Percentiles rank a stretch among this genome's conserved stretches.
Evolutionary conservation across 2,797 vertebrate species (phyloP).

Genomic region (Halcyon chelicuti): DNA sequence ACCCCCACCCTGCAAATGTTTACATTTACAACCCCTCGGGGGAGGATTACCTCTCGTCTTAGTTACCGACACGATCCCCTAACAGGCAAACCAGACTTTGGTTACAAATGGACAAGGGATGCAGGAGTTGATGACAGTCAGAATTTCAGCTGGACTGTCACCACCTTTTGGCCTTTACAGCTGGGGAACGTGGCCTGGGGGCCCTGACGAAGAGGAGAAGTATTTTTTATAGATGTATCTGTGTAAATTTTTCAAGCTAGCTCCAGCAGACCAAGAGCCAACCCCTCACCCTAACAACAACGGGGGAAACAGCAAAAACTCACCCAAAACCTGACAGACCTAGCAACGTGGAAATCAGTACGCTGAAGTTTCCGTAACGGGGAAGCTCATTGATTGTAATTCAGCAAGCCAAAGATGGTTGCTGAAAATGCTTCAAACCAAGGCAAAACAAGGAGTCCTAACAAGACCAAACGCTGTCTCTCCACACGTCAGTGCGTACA

Average conservation of each 20-base stretch:
- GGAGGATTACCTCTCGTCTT: neutral
- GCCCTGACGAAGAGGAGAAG: neutral
- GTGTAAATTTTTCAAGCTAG: neutral
- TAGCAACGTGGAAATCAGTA: neutral
- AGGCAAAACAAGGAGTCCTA: neutral
- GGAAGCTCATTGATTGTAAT: neutral
- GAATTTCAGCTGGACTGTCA: neutral
- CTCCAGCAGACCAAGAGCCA: neutral
- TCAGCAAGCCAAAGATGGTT: neutral
- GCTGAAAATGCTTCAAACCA: neutral
- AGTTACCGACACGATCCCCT: neutral
- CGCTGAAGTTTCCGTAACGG: neutral
- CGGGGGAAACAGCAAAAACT: neutral
- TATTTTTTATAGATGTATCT: neutral
- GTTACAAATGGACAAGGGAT: neutral
- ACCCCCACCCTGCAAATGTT: neutral
- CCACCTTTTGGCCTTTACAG: neutral
- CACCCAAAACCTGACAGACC: neutral
- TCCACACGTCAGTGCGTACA: neutral
- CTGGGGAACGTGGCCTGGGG: neutral
- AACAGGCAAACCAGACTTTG: neutral
- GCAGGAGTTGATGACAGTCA: neutral
- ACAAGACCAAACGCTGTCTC: neutral
- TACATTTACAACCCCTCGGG: neutral
- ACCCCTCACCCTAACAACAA: neutral